phyloP scores from a whole-genome alignment of 1,140 invertebrate species.

The Caerostris extrusa region DNA sequence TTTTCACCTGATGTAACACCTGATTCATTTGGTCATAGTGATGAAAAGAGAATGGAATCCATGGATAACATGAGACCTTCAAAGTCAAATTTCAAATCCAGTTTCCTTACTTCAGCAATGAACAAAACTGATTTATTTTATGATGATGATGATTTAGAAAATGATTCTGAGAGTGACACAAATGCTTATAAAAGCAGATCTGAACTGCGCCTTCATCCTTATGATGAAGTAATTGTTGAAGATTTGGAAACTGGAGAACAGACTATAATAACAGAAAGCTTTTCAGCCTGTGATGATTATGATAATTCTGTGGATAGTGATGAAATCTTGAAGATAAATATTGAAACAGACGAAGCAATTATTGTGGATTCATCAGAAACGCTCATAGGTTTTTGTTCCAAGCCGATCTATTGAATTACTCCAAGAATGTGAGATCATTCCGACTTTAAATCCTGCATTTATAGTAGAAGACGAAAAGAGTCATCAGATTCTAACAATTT shows the following conservation, averaged over 20 bases:
- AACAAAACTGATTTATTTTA: not conserved
- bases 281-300: conserved; percentile 76
- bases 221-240: conserved; percentile 81
- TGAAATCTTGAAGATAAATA: conserved; percentile 84
- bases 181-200: conserved; percentile 5
- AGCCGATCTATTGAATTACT: conserved; percentile 79
- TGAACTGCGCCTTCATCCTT: conserved; percentile 12
- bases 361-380: conserved; percentile 81
- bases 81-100: conserved; percentile 13
- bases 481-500: conserved; percentile 26
- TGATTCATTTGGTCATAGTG: conserved; percentile 27
- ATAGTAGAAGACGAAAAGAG: conserved; percentile 57
- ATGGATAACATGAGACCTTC: not conserved
- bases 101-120: not conserved
- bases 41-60: conserved; percentile 34
- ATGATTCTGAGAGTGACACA: conserved; percentile 19
- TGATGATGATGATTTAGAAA: conserved; percentile 36
- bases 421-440: conserved; percentile 64
- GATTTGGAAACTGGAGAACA: conserved; percentile 73
- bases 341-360: conserved; percentile 83
- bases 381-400: conserved; percentile 78
- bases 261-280: conserved; percentile 74
- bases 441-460: conserved; percentile 39
- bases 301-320: conserved; percentile 80
- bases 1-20: conserved; percentile 7